A percentile compares a stretch with the other conserved stretches of the same genome.
Conservation (phyloP, 2,888 invertebrate genomes). For the Agrotis puta region DNA sequence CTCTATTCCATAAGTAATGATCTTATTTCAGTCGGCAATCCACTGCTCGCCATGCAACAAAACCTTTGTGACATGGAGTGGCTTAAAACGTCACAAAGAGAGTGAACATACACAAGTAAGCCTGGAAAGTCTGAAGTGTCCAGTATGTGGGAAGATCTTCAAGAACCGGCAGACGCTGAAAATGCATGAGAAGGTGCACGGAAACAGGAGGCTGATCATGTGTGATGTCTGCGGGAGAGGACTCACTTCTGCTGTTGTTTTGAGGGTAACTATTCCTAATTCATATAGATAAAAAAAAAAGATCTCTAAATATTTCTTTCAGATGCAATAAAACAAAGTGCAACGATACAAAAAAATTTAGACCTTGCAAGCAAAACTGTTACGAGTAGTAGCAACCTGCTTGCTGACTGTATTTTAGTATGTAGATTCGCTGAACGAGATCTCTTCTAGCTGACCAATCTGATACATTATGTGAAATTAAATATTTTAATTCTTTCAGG, state of each 20-base stretch:
- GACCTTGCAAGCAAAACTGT: too few relatives aligned
- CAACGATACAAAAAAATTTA: too few relatives aligned
- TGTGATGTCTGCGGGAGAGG: conserved; percentile 86
- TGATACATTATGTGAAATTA: background rate
- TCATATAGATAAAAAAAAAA: background rate
- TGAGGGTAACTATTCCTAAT: conserved; percentile 73
- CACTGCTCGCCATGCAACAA: conserved; percentile 81
- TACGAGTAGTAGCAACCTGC: too few relatives aligned
- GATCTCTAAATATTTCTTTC: too few relatives aligned
- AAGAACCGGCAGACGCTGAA: conserved; percentile 79
- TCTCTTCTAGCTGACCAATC: too few relatives aligned
- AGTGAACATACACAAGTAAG: conserved; percentile 78
- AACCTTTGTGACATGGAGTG: conserved; percentile 82
- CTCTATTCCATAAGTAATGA: too few relatives aligned
- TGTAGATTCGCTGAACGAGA: too few relatives aligned
- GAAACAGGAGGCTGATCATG: conserved; percentile 73
- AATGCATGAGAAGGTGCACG: conserved; percentile 80
- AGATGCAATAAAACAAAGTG: too few relatives aligned
- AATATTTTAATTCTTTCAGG: conserved; percentile 68
- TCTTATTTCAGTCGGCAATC: conserved; percentile 69
- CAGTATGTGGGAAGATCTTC: conserved; percentile 82
- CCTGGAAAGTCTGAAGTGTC: conserved; percentile 78
- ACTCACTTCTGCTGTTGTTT: conserved; percentile 75
- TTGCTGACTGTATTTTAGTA: too few relatives aligned
- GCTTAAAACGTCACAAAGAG: conserved; percentile 79